These are phyloP conservation scores for Pachypanchax playfairii DNA, from an alignment of 2,113 vertebrate species.

Conservation along the genomic window DNA sequence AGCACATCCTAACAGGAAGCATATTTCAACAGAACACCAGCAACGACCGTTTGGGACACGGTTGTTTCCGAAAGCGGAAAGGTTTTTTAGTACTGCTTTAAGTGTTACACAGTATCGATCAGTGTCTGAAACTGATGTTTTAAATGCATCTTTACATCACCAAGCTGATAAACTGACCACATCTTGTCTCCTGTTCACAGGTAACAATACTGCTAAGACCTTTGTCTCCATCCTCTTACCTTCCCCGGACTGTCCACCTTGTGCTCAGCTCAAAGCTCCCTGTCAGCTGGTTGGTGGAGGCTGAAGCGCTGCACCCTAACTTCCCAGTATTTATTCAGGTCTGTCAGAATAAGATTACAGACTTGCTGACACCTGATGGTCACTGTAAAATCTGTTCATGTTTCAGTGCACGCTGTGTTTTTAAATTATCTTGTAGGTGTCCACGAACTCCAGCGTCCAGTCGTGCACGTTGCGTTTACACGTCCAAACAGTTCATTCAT, in stretches of 20 bases:
- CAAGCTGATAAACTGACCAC: neutral
- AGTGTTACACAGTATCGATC: too few relatives aligned
- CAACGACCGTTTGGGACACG: too few relatives aligned
- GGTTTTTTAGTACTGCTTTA: too few relatives aligned
- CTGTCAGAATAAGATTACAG: slow-evolving; percentile 5
- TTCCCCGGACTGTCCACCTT: slow-evolving; percentile 60
- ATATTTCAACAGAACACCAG: too few relatives aligned
- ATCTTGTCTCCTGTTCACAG: slow-evolving; percentile 41
- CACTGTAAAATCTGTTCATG: neutral
- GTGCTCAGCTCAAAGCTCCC: slow-evolving; percentile 75
- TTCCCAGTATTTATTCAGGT: slow-evolving; percentile 75
- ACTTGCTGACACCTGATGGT: neutral
- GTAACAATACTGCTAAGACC: slow-evolving; percentile 75
- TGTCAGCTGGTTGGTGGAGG: slow-evolving; percentile 72
- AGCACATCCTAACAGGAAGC: too few relatives aligned
- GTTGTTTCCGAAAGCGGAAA: too few relatives aligned
- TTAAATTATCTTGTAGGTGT: slow-evolving; percentile 55
- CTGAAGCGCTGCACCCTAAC: slow-evolving; percentile 52
- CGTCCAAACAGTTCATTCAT: slow-evolving; percentile 36
- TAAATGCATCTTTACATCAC: too few relatives aligned
- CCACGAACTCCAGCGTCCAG: slow-evolving; percentile 64
- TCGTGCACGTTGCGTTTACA: slow-evolving; percentile 39
- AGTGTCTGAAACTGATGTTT: too few relatives aligned
- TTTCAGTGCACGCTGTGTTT: too few relatives aligned
- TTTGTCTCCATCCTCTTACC: slow-evolving; percentile 39